Conservation (phyloP, 2,797 vertebrate genomes). For the Thunnus albacares region DNA sequence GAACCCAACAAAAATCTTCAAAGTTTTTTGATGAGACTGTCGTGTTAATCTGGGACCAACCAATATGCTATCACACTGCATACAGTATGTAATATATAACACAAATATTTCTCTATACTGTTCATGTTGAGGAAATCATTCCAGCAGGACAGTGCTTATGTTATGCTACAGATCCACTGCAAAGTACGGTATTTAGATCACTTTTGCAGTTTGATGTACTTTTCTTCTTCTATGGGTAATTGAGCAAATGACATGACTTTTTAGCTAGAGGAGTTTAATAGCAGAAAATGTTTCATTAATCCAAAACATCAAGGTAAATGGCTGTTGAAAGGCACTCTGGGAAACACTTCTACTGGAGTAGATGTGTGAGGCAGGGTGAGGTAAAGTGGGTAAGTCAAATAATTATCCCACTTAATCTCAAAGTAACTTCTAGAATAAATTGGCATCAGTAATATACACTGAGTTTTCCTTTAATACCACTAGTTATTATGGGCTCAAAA, state of each 20-base stretch:
- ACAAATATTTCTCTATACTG: not conserved
- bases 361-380: conserved; percentile 16
- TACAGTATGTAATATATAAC: not conserved
- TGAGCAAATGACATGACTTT: not conserved
- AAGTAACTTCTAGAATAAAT: conserved; percentile 2
- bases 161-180: too few relatives aligned
- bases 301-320: conserved; percentile 11
- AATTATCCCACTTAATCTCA: conserved; percentile 22
- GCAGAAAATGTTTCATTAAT: conserved; percentile 32
- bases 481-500: not conserved
- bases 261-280: conserved; percentile 1
- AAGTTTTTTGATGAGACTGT: not conserved
- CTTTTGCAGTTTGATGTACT: not conserved
- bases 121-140: not conserved
- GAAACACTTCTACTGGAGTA: conserved; percentile 18
- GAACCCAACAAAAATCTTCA: not conserved
- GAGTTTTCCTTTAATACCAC: not conserved
- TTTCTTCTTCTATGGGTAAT: not conserved
- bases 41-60: not conserved
- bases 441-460: not conserved
- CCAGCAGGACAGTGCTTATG: too few relatives aligned
- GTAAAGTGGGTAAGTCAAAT: conserved; percentile 3
- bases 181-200: not conserved
- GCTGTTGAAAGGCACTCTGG: conserved; percentile 31
- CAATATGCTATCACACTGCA: not conserved